Conservation (phyloP, 2,888 invertebrate genomes). For the Drosophila maculinotata region DNA sequence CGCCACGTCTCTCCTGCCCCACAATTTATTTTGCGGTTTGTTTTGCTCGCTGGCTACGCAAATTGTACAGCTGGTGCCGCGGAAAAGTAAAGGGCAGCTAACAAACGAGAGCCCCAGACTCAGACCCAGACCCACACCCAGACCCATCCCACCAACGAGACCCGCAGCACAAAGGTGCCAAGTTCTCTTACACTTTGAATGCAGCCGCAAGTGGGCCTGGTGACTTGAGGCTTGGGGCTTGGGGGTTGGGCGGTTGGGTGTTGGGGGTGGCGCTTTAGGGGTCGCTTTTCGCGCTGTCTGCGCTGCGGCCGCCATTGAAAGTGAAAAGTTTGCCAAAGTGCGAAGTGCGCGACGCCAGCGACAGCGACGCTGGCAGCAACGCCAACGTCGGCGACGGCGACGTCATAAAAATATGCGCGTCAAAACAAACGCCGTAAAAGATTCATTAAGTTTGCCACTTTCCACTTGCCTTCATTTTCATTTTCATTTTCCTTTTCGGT, state of each 20-base stretch:
- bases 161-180: constrained; percentile 66
- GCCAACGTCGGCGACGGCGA: constrained; percentile 36
- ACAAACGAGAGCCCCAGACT: too few species aligned
- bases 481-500: constrained; percentile 17
- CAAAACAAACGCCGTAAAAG: constrained; percentile 69
- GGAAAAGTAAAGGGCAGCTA: constrained; percentile 10
- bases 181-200: constrained; percentile 45
- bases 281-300: constrained; percentile 1
- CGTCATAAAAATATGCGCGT: constrained; percentile 63
- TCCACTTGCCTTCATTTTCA: constrained; percentile 8
- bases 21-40: constrained; percentile 68
- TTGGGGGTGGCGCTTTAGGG: neutral
- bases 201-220: constrained; percentile 22
- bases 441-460: constrained; percentile 65
- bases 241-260: neutral
- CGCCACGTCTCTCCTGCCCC: neutral
- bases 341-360: constrained; percentile 46
- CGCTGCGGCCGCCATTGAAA: constrained; percentile 51
- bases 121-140: too few species aligned
- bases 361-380: constrained; percentile 17
- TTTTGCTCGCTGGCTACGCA: constrained; percentile 71
- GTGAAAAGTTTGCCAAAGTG: constrained; percentile 78
- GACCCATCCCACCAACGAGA: constrained; percentile 5
- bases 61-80: constrained; percentile 41
- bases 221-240: neutral